These are phyloP conservation scores for Polypedilum vanderplanki DNA, from an alignment of 1,140 invertebrate genomes.

Conservation along the genomic window DNA sequence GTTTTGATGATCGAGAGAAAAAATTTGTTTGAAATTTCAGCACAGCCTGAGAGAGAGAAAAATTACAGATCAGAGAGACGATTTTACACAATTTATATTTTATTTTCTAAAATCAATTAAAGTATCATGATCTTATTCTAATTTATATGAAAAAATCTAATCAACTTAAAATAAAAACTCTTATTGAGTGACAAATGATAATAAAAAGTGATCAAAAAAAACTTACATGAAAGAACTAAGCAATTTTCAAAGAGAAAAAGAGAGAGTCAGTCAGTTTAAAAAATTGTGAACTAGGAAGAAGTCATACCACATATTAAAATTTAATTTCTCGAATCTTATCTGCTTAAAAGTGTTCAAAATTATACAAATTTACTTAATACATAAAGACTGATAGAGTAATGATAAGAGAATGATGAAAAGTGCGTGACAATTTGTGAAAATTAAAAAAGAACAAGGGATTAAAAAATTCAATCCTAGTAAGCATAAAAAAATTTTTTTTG, in stretches of 20 bases:
- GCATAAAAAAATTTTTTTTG: background rate
- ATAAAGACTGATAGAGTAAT: conserved; percentile 4
- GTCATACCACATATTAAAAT: background rate
- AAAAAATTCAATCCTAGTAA: background rate
- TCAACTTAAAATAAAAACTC: no score
- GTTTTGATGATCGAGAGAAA: background rate
- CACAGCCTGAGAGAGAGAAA: background rate
- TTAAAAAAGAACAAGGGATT: background rate
- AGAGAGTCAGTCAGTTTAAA: no score
- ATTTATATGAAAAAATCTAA: no score
- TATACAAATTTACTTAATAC: background rate
- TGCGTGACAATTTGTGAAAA: background rate
- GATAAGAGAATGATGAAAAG: background rate
- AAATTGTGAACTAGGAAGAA: background rate
- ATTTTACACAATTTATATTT: no score
- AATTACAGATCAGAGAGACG: no score
- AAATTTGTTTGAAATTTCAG: background rate
- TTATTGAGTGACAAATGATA: no score
- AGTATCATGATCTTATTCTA: no score
- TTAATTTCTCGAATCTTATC: background rate
- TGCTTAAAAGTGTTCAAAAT: background rate
- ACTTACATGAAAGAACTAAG: no score
- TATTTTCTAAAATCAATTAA: no score
- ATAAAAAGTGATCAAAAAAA: no score
- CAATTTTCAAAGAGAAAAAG: no score